These are phyloP conservation scores for Aleadryas rufinucha DNA, from an alignment of 2,113 vertebrate species.

Conservation along the genomic window DNA sequence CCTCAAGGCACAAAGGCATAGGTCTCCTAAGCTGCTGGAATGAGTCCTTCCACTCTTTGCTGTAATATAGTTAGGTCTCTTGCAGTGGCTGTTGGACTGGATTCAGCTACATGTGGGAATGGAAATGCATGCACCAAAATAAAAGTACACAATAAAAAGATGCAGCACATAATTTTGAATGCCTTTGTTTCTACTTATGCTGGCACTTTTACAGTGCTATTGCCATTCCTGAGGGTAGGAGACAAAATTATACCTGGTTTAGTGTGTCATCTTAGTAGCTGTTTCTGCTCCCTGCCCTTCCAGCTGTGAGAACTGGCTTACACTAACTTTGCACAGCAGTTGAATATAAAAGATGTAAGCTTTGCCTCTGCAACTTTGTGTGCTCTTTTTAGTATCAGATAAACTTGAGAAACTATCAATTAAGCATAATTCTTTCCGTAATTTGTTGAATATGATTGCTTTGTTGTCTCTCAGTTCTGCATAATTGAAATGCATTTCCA, in stretches of 20 bases:
- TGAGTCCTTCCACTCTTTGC: neutral
- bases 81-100: neutral
- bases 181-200: neutral
- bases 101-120: neutral
- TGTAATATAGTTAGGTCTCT: neutral
- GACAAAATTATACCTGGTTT: neutral
- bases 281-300: neutral
- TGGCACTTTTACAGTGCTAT: neutral
- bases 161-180: neutral
- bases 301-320: neutral
- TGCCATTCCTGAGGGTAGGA: neutral
- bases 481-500: neutral
- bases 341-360: neutral
- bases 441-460: neutral
- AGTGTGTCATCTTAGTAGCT: neutral
- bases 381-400: neutral
- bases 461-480: neutral
- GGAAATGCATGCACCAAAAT: neutral
- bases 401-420: neutral
- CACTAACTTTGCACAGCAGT: neutral
- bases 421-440: neutral
- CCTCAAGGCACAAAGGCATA: neutral
- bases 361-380: neutral
- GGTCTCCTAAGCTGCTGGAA: neutral
- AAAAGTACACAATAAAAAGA: neutral